Base-by-base conservation (phyloP, 2,113 vertebrate species). In the Forbesichthys papilliferus region DNA sequence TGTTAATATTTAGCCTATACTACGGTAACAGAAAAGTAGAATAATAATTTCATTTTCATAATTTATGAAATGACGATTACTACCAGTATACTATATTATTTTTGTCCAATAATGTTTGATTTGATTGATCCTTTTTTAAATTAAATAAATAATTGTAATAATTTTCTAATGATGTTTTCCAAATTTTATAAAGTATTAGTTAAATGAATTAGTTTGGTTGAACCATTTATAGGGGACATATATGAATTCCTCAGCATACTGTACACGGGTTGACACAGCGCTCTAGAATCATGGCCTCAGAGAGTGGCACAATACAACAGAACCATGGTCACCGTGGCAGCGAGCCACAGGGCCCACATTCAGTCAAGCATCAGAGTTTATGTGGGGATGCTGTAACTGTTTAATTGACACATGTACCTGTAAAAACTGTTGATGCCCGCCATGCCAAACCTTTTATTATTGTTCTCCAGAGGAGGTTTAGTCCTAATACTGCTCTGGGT, bases 391-490 rank as follows among this genome's bases (percentile, higher is more conserved):
- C 48, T 10, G 48, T 62, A 42, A 27, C 10, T 71, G 65, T 77
- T 73, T 82, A 65, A 83, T 78, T 68, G 3, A 66, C 55, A 64
- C 48, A 13, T 16, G 55, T 58, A 11, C 68, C 12, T 56, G 46
- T 66, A 61, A 27, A 12, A 48, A 63, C 9, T 46, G 65, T 11
- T 33, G 42, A 66, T 56, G 52, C 0, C 34, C 14, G 3, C 8
- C 11, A 36, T 20, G 34, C 69, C 14, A 61, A 18, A 56, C 11
- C 48, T 13, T 46, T 33, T 73, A 71, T 76, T 71, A 73, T 60
- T 64, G 55, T 66, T 55, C 64, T 69, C 72, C 36, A 20, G 54
- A 59, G 60, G 59, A 68, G 58, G 66, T 63, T 13, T 7, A 16
- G 33, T 42, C 68, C 9, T 47, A 14, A 14, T 9, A 55, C 51